Conservation (phyloP, 2,113 vertebrate genomes). For the Aplodontia rufa region DNA sequence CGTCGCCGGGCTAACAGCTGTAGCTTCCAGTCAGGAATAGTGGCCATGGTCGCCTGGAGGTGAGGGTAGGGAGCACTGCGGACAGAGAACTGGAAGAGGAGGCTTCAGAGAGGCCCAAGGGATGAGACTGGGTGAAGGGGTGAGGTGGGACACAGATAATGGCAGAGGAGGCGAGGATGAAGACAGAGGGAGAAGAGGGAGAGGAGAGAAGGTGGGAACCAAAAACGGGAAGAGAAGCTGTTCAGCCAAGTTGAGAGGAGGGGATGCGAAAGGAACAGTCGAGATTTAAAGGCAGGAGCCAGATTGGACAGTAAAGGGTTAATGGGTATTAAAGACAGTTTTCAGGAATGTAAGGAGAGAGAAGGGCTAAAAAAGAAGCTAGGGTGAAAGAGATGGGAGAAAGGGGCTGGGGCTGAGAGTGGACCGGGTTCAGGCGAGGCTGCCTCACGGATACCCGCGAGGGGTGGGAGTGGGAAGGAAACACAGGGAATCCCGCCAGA, state of each 20-base stretch:
- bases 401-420: not conserved
- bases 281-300: not conserved
- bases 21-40: constrained; percentile 92
- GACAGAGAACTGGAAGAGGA: constrained; percentile 43
- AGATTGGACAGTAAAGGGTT: not conserved
- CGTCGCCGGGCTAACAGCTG: constrained; percentile 90
- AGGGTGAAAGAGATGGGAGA: not conserved
- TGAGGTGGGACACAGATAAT: not conserved
- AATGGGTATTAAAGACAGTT: not conserved
- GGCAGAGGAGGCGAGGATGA: not conserved
- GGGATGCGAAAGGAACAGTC: not conserved
- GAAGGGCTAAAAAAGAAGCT: not conserved
- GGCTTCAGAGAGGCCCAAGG: not conserved
- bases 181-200: not conserved
- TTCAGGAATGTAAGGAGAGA: not conserved
- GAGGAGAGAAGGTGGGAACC: not conserved
- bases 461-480: not conserved
- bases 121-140: not conserved
- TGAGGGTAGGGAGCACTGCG: constrained; percentile 18
- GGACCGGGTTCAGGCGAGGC: not conserved
- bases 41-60: constrained; percentile 70
- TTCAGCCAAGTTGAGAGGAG: not conserved
- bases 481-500: not conserved
- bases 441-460: not conserved
- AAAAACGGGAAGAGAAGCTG: not conserved